Conservation (phyloP, 2,797 vertebrate genomes). For the Lophotriccus pileatus region DNA sequence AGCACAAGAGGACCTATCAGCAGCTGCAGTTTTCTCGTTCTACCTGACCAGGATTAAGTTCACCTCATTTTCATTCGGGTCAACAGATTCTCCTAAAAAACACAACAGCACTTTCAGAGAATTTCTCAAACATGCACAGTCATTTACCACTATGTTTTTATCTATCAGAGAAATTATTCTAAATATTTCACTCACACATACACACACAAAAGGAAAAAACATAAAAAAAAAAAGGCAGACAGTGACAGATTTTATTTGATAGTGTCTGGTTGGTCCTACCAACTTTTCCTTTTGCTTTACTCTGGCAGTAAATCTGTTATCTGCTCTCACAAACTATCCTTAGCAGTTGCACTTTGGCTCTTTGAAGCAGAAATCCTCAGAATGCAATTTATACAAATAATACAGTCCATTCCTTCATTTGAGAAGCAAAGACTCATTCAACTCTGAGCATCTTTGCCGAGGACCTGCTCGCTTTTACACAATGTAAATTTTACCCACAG, state of each 20-base stretch:
- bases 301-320: background rate
- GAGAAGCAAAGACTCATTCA: background rate
- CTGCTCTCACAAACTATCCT: background rate
- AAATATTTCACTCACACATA: background rate
- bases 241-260: background rate
- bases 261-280: background rate
- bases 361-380: background rate
- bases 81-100: background rate
- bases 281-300: background rate
- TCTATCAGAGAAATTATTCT: background rate
- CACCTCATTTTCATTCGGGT: background rate
- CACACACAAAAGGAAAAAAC: accelerated
- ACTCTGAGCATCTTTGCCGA: background rate
- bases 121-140: background rate
- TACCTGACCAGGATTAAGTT: background rate
- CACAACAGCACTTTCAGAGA: background rate
- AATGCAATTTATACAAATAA: background rate
- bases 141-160: background rate
- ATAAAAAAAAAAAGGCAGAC: background rate
- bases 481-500: background rate
- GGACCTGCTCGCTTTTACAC: background rate
- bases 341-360: background rate
- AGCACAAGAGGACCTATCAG: background rate
- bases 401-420: background rate
- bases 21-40: background rate